Evolutionary conservation across 1,140 invertebrate species (phyloP).

Genomic region (Batillaria attramentaria): DNA sequence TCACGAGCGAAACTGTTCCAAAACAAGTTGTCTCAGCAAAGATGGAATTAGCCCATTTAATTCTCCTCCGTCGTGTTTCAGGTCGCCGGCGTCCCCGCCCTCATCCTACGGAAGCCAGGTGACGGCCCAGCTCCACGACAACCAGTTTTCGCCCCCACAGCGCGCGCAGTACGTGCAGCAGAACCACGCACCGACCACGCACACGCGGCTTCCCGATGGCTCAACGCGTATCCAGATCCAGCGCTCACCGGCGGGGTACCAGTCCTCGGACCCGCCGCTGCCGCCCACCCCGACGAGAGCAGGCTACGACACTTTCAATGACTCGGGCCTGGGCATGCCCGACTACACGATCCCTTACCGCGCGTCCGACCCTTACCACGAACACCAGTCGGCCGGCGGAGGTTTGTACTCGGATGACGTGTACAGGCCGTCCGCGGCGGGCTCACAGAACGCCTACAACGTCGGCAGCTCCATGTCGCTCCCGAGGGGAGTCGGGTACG

Average conservation of each 20-base stretch:
- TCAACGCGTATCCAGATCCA: conserved; percentile 33
- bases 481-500: conserved; percentile 24
- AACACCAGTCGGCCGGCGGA: conserved; percentile 11
- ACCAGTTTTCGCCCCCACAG: conserved; percentile 1
- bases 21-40: not conserved
- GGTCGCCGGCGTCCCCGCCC: conserved; percentile 20
- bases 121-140: conserved; percentile 38
- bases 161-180: conserved; percentile 21
- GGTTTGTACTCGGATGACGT: not conserved
- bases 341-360: conserved; percentile 44
- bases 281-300: conserved; percentile 28
- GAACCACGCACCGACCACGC: conserved; percentile 20
- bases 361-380: conserved; percentile 12
- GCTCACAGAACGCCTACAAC: conserved; percentile 18
- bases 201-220: conserved; percentile 34
- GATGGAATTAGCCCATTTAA: not conserved
- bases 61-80: not conserved
- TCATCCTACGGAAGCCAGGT: conserved; percentile 39
- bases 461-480: conserved; percentile 36
- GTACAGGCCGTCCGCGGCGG: not conserved
- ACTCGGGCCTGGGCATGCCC: conserved; percentile 22
- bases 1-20: too few relatives aligned
- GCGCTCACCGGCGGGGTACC: not conserved
- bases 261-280: not conserved
- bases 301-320: conserved; percentile 8